Evolutionary conservation across 2,888 invertebrate species (phyloP).

Genomic region (Epistrophe grossulariae): DNA sequence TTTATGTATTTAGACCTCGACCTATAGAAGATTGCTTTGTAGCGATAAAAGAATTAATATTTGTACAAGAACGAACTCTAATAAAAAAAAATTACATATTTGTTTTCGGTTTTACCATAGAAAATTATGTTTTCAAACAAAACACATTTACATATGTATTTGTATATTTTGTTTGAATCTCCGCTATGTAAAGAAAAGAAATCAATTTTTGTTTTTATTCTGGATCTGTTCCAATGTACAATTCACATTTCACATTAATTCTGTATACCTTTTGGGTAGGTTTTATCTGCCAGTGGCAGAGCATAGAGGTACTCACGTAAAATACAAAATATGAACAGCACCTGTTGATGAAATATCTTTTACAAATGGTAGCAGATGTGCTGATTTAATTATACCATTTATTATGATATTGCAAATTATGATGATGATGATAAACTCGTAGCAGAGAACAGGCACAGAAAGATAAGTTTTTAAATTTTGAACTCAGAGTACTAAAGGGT

Average conservation of each 20-base stretch:
- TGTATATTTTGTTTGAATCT: slow-evolving; percentile 4
- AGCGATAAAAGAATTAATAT: slow-evolving; percentile 35
- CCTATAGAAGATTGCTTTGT: slow-evolving; percentile 3
- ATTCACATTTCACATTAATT: background rate
- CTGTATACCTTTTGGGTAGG: background rate
- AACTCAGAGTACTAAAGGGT: too few species aligned
- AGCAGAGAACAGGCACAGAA: background rate
- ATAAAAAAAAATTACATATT: slow-evolving; percentile 5
- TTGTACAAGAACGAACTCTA: background rate
- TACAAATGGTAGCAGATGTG: background rate
- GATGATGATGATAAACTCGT: background rate
- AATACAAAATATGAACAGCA: background rate
- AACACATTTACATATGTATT: background rate
- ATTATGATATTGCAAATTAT: background rate
- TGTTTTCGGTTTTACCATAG: background rate
- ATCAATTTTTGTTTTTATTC: background rate
- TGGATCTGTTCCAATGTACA: slow-evolving; percentile 6
- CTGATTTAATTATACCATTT: background rate
- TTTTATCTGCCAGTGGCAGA: background rate
- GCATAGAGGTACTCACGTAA: too few species aligned
- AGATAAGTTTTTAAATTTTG: background rate
- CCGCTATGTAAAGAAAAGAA: background rate
- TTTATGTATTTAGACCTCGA: slow-evolving; percentile 27
- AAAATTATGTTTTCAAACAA: slow-evolving; percentile 6
- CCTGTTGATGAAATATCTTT: slow-evolving; percentile 13